phyloP scores from a whole-genome alignment of 2,888 invertebrate genomes.

The Zele albiditarsus region DNA sequence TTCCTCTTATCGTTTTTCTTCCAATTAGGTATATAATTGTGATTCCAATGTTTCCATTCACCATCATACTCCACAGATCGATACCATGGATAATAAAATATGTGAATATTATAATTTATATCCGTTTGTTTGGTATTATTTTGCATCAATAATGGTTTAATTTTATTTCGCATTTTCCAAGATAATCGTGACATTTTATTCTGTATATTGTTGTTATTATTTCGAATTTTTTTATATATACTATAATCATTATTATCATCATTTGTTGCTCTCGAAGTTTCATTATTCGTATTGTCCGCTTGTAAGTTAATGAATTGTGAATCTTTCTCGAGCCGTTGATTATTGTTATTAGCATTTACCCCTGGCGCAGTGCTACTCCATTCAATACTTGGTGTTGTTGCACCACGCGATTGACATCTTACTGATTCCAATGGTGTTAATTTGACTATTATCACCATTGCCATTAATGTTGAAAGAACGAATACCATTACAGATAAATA shows the following conservation, averaged over 20 bases:
- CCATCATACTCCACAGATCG: slow-evolving; percentile 64
- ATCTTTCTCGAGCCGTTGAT: slow-evolving; percentile 3
- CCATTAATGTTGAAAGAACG: slow-evolving; percentile 64
- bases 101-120: slow-evolving; percentile 67
- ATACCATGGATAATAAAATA: slow-evolving; percentile 69
- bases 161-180: slow-evolving; percentile 61
- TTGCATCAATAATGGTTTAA: slow-evolving; percentile 54
- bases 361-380: slow-evolving; percentile 60
- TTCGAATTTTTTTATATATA: slow-evolving; percentile 57
- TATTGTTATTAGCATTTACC: slow-evolving; percentile 39
- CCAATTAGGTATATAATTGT: slow-evolving; percentile 67
- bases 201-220: slow-evolving; percentile 43
- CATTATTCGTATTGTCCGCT: not conserved
- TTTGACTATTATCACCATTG: slow-evolving; percentile 63
- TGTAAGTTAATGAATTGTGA: slow-evolving; percentile 10
- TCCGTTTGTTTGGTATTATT: slow-evolving; percentile 54
- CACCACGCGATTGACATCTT: slow-evolving; percentile 58
- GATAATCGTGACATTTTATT: slow-evolving; percentile 63
- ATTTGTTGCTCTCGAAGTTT: not conserved
- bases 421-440: slow-evolving; percentile 64
- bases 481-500: slow-evolving; percentile 62
- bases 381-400: slow-evolving; percentile 59
- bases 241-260: slow-evolving; percentile 7
- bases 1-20: slow-evolving; percentile 70
- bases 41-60: slow-evolving; percentile 68